Base-by-base conservation (phyloP, 2,113 vertebrate species). In the Natator depressus region DNA sequence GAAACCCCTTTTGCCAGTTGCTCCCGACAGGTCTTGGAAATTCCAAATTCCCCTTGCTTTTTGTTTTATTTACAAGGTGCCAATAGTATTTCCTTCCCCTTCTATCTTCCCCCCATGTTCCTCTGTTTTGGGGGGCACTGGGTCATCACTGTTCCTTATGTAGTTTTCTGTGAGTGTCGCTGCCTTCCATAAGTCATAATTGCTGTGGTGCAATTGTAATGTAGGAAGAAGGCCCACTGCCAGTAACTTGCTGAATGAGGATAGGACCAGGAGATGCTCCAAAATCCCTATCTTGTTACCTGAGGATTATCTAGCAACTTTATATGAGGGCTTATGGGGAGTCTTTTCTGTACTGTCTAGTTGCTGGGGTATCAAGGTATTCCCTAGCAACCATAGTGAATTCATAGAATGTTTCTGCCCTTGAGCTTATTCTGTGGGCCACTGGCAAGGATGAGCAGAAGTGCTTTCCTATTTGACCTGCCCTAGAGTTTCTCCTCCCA, bases 121-220 rank as follows among this genome's bases (percentile, higher is more conserved):
- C 2, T 54, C 31, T 82, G 1, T 80, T 76, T 94, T 62, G 85
- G 47, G 46, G 59, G 22, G 25, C 54, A 17, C 1, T 38, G 78
- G 80, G 10, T 6, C 16, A 31, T 46, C 47, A n/a, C 27, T 22
- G 3, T 49, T 76, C 47, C 8, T 72, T 80, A 35, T 16, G 65
- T 80, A 38, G 7, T 2, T 85, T 72, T 82, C 25, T 38, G 17
- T 27, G 22, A 54, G 17, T 47, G 12, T 85, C 2, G 7, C 46
- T 59, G n/a, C 69, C 12, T 57, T 65, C 75, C 83, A 10, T 0
- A 55, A 38, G 17, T 59, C 9, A 12, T 2, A 8, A 25, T 50
- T 80, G 20, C n/a, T 10, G 0, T 29, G 4, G 5, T 46, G 4
- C 6, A 62, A 38, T 17, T 82, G 3, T 14, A 17, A 1, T 0